Conservation (phyloP, 2,113 vertebrate species). For the Sardina pilchardus region DNA sequence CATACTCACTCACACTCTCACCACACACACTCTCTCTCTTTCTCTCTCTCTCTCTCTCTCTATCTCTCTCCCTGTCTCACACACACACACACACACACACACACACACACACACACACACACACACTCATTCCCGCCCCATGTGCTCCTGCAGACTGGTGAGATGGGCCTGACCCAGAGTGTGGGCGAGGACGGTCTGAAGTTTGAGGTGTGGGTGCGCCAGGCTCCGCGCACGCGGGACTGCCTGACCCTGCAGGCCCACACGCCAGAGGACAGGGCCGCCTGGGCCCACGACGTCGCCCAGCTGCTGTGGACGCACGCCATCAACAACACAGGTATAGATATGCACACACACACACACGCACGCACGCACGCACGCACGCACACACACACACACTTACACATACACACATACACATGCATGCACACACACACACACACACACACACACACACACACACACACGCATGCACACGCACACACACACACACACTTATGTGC, state of each 20-base stretch:
- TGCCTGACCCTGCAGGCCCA: slow-evolving; percentile 80
- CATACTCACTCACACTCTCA: not conserved
- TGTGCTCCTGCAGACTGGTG: slow-evolving; percentile 71
- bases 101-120: not conserved
- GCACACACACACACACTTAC: not conserved
- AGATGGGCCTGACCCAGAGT: slow-evolving; percentile 89
- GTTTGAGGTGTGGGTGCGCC: slow-evolving; percentile 87
- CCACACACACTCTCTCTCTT: not conserved
- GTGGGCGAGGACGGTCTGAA: slow-evolving; percentile 81
- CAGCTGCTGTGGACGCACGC: slow-evolving; percentile 89
- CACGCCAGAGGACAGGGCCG: slow-evolving; percentile 67
- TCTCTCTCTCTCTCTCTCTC: not conserved
- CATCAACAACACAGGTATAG: slow-evolving; percentile 86
- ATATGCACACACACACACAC: not conserved
- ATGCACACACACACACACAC: too few species aligned
- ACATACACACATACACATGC: not conserved
- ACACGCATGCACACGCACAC: not conserved
- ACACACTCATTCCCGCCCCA: not conserved
- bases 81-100: not conserved
- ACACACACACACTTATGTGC: not conserved
- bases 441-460: too few species aligned
- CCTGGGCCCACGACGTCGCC: slow-evolving; percentile 84
- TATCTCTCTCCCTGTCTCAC: not conserved
- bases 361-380: slow-evolving; percentile 32
- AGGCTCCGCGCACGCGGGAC: slow-evolving; percentile 75